Conservation (phyloP, 1,140 invertebrate genomes). For the Coboldia fuscipes region DNA sequence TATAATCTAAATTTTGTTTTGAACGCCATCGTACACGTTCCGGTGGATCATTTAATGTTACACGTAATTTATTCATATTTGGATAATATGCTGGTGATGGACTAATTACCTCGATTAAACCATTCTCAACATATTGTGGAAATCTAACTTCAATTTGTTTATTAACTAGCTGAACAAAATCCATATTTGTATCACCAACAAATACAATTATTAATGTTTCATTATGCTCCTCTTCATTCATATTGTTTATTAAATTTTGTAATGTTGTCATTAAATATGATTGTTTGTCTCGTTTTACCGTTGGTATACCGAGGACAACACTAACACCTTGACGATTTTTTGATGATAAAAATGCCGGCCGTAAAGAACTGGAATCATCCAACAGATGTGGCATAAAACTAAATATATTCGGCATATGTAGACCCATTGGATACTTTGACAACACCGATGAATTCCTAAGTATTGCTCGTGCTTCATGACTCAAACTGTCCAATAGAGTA, state of each 20-base stretch:
- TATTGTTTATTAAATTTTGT: constrained; percentile 64
- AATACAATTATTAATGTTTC: constrained; percentile 77
- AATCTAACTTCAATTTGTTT: constrained; percentile 60
- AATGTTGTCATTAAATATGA: constrained; percentile 74
- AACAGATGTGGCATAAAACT: constrained; percentile 75
- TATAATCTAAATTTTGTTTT: constrained; percentile 94
- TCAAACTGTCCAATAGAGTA: constrained; percentile 23
- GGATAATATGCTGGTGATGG: constrained; percentile 78
- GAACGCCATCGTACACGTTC: constrained; percentile 85
- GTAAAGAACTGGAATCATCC: constrained; percentile 51
- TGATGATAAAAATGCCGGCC: constrained; percentile 55
- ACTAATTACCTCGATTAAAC: constrained; percentile 75
- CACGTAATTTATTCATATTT: constrained; percentile 49
- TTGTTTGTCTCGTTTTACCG: constrained; percentile 72
- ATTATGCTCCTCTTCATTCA: constrained; percentile 51
- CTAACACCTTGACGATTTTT: constrained; percentile 52
- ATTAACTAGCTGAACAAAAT: constrained; percentile 45
- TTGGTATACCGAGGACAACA: constrained; percentile 70
- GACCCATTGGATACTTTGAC: constrained; percentile 11
- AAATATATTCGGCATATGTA: constrained; percentile 56
- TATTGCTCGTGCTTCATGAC: constrained; percentile 23
- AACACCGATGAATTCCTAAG: constrained; percentile 22
- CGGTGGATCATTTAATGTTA: constrained; percentile 68
- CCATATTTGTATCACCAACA: constrained; percentile 63
- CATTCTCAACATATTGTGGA: constrained; percentile 46